These are phyloP conservation scores for Holothuria scabra DNA, from an alignment of 53 echinoderm and acorn worm species.

Conservation along the genomic window DNA sequence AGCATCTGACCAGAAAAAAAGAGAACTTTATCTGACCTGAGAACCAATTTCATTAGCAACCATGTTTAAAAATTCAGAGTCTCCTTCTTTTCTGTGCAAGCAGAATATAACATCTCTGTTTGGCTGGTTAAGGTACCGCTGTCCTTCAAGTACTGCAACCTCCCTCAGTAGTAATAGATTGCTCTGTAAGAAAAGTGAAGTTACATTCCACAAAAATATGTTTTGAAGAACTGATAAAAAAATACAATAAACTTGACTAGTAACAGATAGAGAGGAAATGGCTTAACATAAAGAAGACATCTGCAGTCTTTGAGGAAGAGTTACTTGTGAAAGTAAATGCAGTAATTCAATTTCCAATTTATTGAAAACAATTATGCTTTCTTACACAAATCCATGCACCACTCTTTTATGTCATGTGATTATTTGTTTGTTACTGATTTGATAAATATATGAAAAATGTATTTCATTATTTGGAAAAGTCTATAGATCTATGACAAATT, in stretches of 20 bases:
- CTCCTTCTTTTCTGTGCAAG: conserved; percentile 86
- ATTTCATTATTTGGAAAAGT: no score
- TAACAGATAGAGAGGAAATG: not conserved
- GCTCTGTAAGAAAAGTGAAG: conserved; percentile 48
- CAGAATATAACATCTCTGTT: conserved; percentile 76
- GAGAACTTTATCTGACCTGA: conserved; percentile 53
- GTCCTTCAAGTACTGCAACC: conserved; percentile 76
- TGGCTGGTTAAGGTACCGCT: conserved; percentile 61
- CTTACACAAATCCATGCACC: no score
- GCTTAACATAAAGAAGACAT: not conserved
- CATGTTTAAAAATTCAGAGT: conserved; percentile 85
- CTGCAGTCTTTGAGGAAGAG: no score
- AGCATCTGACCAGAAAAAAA: no score
- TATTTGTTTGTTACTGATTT: no score
- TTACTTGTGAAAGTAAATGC: no score
- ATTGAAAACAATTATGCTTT: no score
- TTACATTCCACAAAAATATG: not conserved
- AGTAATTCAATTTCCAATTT: no score
- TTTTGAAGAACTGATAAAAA: not conserved
- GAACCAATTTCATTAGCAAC: conserved; percentile 88
- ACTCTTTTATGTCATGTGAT: no score
- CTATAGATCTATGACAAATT: no score
- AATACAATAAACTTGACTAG: not conserved
- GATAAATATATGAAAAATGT: no score
- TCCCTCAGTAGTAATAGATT: conserved; percentile 72